phyloP scores from a whole-genome alignment of 2,888 invertebrate species.

The Chrysolina oricalcia region DNA sequence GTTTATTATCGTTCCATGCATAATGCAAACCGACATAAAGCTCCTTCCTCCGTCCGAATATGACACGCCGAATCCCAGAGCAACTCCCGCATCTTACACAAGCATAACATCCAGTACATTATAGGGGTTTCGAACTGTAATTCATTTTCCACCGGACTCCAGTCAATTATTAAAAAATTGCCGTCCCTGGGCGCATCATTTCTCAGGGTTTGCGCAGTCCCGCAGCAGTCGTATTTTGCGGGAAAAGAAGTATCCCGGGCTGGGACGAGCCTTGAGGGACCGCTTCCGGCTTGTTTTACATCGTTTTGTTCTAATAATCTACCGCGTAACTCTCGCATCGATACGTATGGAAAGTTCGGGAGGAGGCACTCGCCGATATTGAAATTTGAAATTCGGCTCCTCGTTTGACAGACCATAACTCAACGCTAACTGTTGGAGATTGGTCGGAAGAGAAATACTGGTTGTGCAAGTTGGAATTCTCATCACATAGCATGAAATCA shows the following conservation, averaged over 20 bases:
- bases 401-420: conserved; percentile 69
- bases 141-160: conserved; percentile 74
- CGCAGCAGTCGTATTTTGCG: conserved; percentile 72
- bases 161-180: conserved; percentile 75
- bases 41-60: conserved; percentile 61
- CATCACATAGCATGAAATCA: not conserved
- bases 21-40: conserved; percentile 64
- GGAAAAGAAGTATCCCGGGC: conserved; percentile 65
- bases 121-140: conserved; percentile 68
- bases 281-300: conserved; percentile 73
- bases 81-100: conserved; percentile 66
- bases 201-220: conserved; percentile 68
- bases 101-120: conserved; percentile 66
- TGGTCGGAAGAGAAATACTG: conserved; percentile 29
- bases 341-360: conserved; percentile 63
- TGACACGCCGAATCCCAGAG: conserved; percentile 64
- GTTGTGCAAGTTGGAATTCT: conserved; percentile 5
- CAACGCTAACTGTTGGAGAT: conserved; percentile 61
- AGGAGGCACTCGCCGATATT: conserved; percentile 67
- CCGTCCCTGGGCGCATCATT: conserved; percentile 72
- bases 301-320: conserved; percentile 74
- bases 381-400: conserved; percentile 71
- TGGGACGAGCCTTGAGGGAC: conserved; percentile 68
- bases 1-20: conserved; percentile 54
- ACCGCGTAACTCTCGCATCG: conserved; percentile 68